Evolutionary conservation across 1,140 invertebrate species (phyloP).

Genomic region (Belonocnema kinseyi): DNA sequence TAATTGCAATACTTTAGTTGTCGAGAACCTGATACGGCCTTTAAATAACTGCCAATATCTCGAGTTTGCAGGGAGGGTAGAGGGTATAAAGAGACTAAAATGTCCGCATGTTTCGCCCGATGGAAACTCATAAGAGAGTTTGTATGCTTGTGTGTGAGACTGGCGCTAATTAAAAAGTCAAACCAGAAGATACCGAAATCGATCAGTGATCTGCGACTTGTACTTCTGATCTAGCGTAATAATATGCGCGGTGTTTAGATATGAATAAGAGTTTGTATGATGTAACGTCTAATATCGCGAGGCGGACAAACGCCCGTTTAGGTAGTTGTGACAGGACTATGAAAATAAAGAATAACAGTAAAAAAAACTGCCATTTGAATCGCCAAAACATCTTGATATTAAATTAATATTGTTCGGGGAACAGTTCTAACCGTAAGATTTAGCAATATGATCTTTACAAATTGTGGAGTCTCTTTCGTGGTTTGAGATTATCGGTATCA

Average conservation of each 20-base stretch:
- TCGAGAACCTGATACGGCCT: conserved; percentile 58
- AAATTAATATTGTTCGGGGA: background rate
- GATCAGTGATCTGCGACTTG: background rate
- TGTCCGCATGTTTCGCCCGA: conserved; percentile 44
- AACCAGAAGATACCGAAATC: background rate
- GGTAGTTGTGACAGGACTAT: background rate
- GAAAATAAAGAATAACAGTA: background rate
- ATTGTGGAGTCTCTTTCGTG: background rate
- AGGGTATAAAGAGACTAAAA: conserved; percentile 38
- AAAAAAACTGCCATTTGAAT: conserved; percentile 26
- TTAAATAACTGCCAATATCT: conserved; percentile 69
- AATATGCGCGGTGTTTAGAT: conserved; percentile 13
- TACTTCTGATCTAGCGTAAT: conserved; percentile 12
- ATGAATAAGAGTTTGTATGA: conserved; percentile 22
- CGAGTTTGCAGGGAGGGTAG: conserved; percentile 52
- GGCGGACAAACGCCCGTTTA: conserved; percentile 9
- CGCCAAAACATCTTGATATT: background rate
- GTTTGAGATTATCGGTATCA: too few relatives aligned
- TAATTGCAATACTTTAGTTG: background rate
- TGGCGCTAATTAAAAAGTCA: background rate
- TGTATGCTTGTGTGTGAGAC: background rate
- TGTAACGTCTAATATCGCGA: conserved; percentile 28
- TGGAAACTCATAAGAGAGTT: conserved; percentile 46
- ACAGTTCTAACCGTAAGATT: background rate
- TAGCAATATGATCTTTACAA: background rate